Conservation (phyloP, 53 echinoderm and acorn worm genomes). For the Antedon mediterranea region DNA sequence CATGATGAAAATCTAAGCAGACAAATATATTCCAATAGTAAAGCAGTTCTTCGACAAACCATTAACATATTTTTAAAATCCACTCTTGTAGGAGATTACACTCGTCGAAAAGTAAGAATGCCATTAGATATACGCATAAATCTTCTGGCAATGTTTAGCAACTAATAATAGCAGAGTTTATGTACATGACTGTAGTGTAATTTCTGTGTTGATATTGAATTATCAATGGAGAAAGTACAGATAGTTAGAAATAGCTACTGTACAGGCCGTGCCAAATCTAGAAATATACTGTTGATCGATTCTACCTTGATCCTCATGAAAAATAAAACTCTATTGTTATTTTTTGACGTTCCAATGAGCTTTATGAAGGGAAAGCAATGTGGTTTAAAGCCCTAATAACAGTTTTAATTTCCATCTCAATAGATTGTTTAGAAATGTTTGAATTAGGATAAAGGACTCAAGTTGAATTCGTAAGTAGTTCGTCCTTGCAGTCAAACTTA, state of each 20-base stretch:
- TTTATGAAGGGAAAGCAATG: not conserved
- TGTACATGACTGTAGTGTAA: too few species aligned
- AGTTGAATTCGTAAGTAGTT: not conserved
- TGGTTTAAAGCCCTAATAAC: not conserved
- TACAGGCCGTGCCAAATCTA: too few species aligned
- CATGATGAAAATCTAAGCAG: not conserved
- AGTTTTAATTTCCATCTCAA: not conserved
- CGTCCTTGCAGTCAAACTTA: not conserved
- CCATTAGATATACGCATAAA: not conserved
- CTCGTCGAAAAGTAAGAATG: not conserved
- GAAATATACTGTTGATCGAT: too few species aligned
- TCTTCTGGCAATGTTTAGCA: not conserved
- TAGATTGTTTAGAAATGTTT: not conserved
- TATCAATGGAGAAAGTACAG: too few species aligned
- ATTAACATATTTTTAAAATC: not conserved
- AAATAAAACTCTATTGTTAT: not conserved
- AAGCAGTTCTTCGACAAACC: not conserved
- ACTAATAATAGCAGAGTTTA: not conserved
- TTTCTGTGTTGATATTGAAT: too few species aligned
- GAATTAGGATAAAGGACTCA: not conserved
- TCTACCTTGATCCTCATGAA: too few species aligned
- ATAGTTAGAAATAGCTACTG: too few species aligned
- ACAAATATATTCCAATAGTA: not conserved
- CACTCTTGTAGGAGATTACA: not conserved
- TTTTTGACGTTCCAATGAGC: not conserved